Evolutionary conservation across 1,140 invertebrate species (phyloP), one percentile per base, ranked within the genome.

Genomic region (Metopolophium dirhodum): DNA sequence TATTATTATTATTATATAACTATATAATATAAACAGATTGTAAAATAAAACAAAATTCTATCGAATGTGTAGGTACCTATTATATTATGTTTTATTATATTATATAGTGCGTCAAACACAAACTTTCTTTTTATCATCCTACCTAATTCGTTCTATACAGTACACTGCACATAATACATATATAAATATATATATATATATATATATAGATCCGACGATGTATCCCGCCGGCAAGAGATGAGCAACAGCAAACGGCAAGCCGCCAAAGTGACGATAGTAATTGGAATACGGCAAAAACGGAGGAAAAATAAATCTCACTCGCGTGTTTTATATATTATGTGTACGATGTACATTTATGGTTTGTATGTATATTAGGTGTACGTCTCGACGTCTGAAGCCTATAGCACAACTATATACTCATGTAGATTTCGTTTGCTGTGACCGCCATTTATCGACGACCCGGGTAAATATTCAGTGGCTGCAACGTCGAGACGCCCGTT

Each of bases 41-140:
- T 86, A 47, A 86, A 86, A 86, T 86, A 86, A 86, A 86, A 47
- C 11, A 14, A 86, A 86, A 86, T 86, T 86, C 41, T 86, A 86
- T 45, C 30, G 26, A 86, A 86, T n/a, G 41, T 86, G 61, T 68
- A 14, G 41, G 41, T 41, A 41, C 3, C 41, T 41, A 37, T 37
- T 37, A 37, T 68, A 30, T 68, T n/a, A 11, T 68, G n/a, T n/a
- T 9, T 47, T 47, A 47, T 47, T 47, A 47, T 61, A 61, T 30
- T 68, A 68, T 68, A 14, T 18, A 68, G 61, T 14, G n/a, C 61
- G 20, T 54, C 51, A 68, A 68, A 68, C 61, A 68, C 61, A 18
- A 68, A 68, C 61, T n/a, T n/a, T 68, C 61, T 68, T 18, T 30
- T 68, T 68, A 68, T 68, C 30, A n/a, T 18, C 30, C 61, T 4